Base-by-base conservation (phyloP, 2,888 invertebrate genomes). In the Trisateles emortualis region DNA sequence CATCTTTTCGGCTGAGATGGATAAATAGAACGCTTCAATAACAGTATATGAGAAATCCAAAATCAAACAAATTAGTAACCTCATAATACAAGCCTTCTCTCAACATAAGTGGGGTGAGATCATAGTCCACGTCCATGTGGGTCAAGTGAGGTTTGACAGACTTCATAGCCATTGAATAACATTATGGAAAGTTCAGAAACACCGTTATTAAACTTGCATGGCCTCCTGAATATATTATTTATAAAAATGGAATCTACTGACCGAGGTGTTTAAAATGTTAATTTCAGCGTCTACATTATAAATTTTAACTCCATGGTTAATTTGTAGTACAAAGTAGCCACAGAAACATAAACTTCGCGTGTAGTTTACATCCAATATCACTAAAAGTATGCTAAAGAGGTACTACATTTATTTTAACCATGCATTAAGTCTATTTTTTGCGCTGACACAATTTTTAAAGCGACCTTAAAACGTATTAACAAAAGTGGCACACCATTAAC, bases 401-500 rank as follows among this genome's bases (percentile, higher is more conserved):
- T 16, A 14, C 35, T 36, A 19, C 10, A 26, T 26, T 26, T 26
- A 26, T 3, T 22, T 5, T 29, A 29, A 29, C 32, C 32, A 32
- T 3, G 32, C 32, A 11, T 13, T 32, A 32, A 1, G 11, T 14
- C 13, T 16, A 24, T 17, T 16, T 52, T 48, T 52, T 39, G n/a
- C 30, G 13, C 41, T 33, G 35, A 10, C 14, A 33, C 32, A 43
- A 48, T 55, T 64, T 68, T 50, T 9, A 45, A 59, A 43, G 38
- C 19, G 35, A 41, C 48, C 30, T 56, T 45, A 45, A 60, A 58
- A 60, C 38, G 32, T 59, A 61, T 68, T 54, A 61, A 61, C 60
- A 43, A 59, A 71, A 71, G 55, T 71, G 56, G 65, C 47, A 51
- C 48, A 52, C 52, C 53, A 52, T 61, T 69, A 59, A 64, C 57